Evolutionary conservation across 2,888 invertebrate genomes (phyloP).

Genomic region (Papilio elwesi): DNA sequence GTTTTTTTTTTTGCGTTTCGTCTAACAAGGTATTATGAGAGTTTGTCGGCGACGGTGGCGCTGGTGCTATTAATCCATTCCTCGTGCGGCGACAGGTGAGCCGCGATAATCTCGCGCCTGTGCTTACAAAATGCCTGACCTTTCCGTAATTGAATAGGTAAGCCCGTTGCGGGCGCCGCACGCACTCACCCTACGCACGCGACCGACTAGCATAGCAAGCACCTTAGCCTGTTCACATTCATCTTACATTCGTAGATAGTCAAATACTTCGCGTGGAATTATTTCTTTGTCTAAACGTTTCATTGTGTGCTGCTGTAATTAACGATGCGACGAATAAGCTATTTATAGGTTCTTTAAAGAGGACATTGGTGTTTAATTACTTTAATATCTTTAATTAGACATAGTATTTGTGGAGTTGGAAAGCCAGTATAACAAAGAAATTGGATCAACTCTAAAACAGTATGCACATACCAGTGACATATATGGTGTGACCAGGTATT

Average conservation of each 20-base stretch:
- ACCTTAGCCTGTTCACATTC: conserved; percentile 39
- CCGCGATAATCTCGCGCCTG: conserved; percentile 75
- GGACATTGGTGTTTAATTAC: neutral
- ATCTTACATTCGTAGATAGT: conserved; percentile 41
- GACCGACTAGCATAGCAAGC: conserved; percentile 50
- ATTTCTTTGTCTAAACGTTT: conserved; percentile 1
- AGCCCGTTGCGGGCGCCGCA: conserved; percentile 67
- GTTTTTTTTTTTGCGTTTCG: conserved; percentile 47
- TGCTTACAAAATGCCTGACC: conserved; percentile 75
- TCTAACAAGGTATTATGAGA: conserved; percentile 52
- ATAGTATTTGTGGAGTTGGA: neutral
- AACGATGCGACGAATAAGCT: conserved; percentile 9
- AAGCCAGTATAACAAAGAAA: neutral
- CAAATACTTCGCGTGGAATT: conserved; percentile 17
- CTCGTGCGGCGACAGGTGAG: conserved; percentile 73
- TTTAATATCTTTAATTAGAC: neutral
- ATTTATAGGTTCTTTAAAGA: neutral
- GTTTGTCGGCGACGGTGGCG: conserved; percentile 24
- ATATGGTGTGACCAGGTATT: too few species aligned
- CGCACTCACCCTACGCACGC: conserved; percentile 76
- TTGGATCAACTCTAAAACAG: too few species aligned
- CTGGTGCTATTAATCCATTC: conserved; percentile 49
- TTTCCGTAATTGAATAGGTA: conserved; percentile 82
- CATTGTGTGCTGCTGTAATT: conserved; percentile 23
- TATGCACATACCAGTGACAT: too few species aligned